Percentiles rank a stretch among this genome's conserved stretches.
Conservation (phyloP, 2,113 vertebrate species). For the Brachirus orientalis region DNA sequence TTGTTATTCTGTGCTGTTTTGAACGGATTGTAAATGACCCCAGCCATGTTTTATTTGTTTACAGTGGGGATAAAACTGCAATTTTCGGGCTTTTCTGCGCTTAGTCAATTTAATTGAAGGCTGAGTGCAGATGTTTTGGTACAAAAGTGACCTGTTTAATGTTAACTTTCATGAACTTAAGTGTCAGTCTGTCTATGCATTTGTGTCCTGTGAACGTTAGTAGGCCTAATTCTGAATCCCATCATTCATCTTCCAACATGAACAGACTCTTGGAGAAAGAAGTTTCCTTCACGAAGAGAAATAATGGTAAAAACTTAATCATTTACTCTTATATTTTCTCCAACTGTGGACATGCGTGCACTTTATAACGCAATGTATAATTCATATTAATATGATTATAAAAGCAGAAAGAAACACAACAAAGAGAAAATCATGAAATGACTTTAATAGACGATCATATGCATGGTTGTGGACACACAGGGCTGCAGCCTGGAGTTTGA, state of each 20-base stretch:
- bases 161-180: neutral
- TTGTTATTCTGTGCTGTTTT: neutral
- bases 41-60: conserved; percentile 20
- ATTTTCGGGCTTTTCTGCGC: neutral
- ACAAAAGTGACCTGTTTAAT: too few species aligned
- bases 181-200: conserved; percentile 1
- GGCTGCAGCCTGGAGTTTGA: too few species aligned
- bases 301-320: conserved; percentile 60
- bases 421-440: too few species aligned
- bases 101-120: neutral
- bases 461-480: too few species aligned
- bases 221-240: conserved; percentile 21
- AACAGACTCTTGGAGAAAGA: conserved; percentile 21
- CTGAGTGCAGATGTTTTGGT: neutral
- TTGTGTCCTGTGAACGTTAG: conserved; percentile 2
- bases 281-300: neutral
- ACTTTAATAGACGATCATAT: too few species aligned
- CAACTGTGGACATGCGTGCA: neutral
- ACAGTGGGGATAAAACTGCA: conserved; percentile 36
- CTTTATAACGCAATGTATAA: neutral
- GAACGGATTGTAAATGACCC: conserved; percentile 20
- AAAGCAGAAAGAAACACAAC: too few species aligned
- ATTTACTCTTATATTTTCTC: neutral
- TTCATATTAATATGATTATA: neutral
- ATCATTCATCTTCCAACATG: neutral